phyloP scores from a whole-genome alignment of 1,140 invertebrate genomes.

The Lepidostoma basale region DNA sequence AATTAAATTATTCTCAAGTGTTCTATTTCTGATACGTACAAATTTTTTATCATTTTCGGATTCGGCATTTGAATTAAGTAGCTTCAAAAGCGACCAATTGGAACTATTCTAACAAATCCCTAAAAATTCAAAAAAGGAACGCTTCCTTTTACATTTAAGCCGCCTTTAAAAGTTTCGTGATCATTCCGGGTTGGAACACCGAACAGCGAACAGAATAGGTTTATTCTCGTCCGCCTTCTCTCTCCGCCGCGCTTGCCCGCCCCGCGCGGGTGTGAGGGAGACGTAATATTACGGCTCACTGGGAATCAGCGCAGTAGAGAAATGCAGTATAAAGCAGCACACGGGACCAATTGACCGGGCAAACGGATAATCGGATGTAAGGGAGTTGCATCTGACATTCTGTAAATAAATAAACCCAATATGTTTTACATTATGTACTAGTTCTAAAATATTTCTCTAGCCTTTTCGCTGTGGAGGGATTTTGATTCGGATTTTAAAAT shows the following conservation, averaged over 20 bases:
- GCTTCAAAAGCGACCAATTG: too few relatives aligned
- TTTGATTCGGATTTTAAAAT: too few relatives aligned
- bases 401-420: too few relatives aligned
- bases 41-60: too few relatives aligned
- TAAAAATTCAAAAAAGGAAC: not conserved
- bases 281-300: not conserved
- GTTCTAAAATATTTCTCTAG: too few relatives aligned
- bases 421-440: too few relatives aligned
- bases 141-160: slow-evolving; percentile 9
- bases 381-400: not conserved
- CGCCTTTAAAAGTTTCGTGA: slow-evolving; percentile 7
- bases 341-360: slow-evolving; percentile 14
- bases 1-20: too few relatives aligned
- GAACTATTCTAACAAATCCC: not conserved
- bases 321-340: slow-evolving; percentile 15
- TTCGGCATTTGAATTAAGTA: too few relatives aligned
- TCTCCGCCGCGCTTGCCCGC: not conserved
- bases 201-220: slow-evolving; percentile 36
- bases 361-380: slow-evolving; percentile 18
- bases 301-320: not conserved
- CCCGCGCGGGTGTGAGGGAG: not conserved
- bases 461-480: too few relatives aligned
- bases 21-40: too few relatives aligned
- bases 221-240: slow-evolving; percentile 35
- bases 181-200: slow-evolving; percentile 15